Evolutionary conservation across 2,797 vertebrate species (phyloP).

Genomic region (Pelodytes ibericus): DNA sequence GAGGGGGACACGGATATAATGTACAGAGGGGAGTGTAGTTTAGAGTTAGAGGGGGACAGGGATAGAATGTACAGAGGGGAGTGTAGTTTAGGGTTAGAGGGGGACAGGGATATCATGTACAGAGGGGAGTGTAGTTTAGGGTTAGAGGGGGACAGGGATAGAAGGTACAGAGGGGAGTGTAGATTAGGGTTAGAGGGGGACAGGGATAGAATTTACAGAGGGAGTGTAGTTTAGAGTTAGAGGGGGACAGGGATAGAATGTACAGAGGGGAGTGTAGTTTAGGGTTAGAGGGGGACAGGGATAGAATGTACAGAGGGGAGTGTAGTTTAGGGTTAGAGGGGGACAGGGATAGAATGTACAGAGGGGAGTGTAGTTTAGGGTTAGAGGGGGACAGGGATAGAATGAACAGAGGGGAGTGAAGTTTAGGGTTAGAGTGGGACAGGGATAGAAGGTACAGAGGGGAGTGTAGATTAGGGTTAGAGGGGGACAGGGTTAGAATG

Average conservation of each 20-base stretch:
- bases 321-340: too few species aligned
- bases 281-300: background rate
- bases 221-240: too few species aligned
- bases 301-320: conserved; percentile 24
- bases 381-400: background rate
- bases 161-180: background rate
- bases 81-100: background rate
- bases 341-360: background rate
- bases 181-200: background rate
- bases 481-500: background rate
- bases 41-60: background rate
- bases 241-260: background rate
- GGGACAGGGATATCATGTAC: conserved; percentile 6
- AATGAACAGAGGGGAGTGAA: too few species aligned
- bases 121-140: too few species aligned
- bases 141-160: background rate
- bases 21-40: too few species aligned
- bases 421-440: too few species aligned
- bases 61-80: background rate
- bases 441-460: background rate
- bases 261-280: background rate
- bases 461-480: background rate
- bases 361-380: background rate
- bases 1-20: background rate
- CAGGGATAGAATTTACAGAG: conserved; percentile 17